Conservation (phyloP, 2,113 vertebrate genomes). For the Syngnathoides biaculeatus region DNA sequence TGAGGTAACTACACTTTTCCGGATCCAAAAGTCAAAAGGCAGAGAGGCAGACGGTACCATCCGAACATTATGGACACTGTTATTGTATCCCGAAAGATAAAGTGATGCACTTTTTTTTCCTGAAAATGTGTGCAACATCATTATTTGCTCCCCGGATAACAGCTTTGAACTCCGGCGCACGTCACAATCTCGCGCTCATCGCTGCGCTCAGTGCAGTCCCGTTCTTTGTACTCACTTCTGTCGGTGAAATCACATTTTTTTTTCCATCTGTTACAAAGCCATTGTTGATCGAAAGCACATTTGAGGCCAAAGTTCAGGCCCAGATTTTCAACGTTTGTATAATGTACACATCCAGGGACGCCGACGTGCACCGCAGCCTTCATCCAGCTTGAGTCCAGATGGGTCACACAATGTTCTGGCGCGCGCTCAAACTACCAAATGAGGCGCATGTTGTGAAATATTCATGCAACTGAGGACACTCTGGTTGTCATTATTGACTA, state of each 20-base stretch:
- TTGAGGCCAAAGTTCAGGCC: constrained; percentile 3
- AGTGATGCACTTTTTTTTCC: neutral
- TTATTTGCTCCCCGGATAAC: neutral
- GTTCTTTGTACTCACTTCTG: neutral
- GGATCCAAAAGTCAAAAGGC: too few species aligned
- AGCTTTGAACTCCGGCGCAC: neutral
- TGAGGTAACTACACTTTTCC: too few species aligned
- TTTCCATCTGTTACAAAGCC: constrained; percentile 17
- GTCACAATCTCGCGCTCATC: neutral
- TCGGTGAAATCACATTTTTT: neutral
- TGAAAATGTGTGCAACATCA: neutral
- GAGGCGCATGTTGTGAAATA: constrained; percentile 3
- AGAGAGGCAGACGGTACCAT: too few species aligned
- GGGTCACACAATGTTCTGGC: neutral
- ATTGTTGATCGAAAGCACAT: constrained; percentile 4
- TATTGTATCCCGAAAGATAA: neutral
- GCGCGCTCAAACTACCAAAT: neutral
- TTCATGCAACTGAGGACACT: constrained; percentile 14
- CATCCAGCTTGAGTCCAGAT: constrained; percentile 2
- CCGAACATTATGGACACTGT: too few species aligned
- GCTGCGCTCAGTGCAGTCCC: neutral
- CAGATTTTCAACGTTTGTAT: constrained; percentile 21
- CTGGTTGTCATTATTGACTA: constrained; percentile 16
- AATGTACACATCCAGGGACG: constrained; percentile 10
- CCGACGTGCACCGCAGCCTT: neutral